Evolutionary conservation across 2,888 invertebrate species (phyloP).

Genomic region (Labia minor): DNA sequence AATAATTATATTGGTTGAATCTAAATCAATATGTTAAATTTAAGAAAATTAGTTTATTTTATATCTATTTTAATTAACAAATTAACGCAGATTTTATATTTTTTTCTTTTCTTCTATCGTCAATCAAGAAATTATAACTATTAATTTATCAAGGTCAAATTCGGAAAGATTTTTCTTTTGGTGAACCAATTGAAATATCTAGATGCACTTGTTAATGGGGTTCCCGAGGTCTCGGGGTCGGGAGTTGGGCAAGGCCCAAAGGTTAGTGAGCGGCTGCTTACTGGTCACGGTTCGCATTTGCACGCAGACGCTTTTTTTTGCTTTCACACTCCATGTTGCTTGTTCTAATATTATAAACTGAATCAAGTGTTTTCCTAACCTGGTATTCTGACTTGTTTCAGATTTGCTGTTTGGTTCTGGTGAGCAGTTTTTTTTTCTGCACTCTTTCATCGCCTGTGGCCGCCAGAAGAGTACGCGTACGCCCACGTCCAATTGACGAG

Average conservation of each 20-base stretch:
- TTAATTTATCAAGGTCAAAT: neutral
- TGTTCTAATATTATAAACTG: neutral
- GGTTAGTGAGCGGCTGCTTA: neutral
- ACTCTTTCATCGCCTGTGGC: slow-evolving; percentile 31
- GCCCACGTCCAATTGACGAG: slow-evolving; percentile 39
- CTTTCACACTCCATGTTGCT: neutral
- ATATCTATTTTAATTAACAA: no score
- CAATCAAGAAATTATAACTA: neutral
- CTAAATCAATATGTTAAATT: no score
- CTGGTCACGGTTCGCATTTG: neutral
- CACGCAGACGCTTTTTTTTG: neutral
- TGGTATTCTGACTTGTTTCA: neutral
- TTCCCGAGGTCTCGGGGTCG: neutral
- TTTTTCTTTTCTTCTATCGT: no score
- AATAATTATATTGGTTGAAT: no score
- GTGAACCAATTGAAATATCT: neutral
- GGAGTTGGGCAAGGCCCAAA: slow-evolving; percentile 13
- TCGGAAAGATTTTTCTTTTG: neutral
- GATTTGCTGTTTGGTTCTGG: neutral
- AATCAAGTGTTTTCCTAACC: neutral
- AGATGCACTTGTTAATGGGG: neutral
- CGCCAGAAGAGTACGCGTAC: slow-evolving; percentile 42
- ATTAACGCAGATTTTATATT: no score
- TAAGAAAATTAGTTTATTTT: no score
- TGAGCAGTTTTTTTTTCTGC: neutral